These are phyloP conservation scores for Halcyon malimbica DNA, from an alignment of 2,113 vertebrate species.

Conservation along the genomic window DNA sequence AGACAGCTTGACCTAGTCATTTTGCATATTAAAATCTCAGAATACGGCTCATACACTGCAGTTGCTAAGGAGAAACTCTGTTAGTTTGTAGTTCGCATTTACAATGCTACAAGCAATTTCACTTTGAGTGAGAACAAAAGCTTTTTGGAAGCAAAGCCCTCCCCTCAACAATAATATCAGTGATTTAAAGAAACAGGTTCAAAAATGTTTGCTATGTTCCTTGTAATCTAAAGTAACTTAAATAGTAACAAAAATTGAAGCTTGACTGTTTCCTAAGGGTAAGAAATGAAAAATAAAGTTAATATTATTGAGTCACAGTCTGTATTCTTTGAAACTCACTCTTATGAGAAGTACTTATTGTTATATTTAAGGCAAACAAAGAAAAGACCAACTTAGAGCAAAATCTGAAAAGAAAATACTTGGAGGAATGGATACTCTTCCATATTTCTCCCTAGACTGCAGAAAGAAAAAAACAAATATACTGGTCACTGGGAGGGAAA, in stretches of 20 bases:
- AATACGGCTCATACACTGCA: not conserved
- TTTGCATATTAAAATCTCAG: slow-evolving; percentile 55
- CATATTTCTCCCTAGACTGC: not conserved
- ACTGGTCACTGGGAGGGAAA: not conserved
- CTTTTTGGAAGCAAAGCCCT: not conserved
- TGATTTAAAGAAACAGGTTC: not conserved
- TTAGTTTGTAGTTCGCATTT: not conserved
- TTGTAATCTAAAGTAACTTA: not conserved
- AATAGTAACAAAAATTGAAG: not conserved
- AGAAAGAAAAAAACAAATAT: not conserved
- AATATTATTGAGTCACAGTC: not conserved
- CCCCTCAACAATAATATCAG: not conserved
- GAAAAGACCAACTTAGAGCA: not conserved
- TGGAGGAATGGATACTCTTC: not conserved
- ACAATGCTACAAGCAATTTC: not conserved
- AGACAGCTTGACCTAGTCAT: slow-evolving; percentile 62
- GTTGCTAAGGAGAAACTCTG: not conserved
- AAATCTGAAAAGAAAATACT: not conserved
- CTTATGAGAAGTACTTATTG: not conserved
- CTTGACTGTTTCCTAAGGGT: not conserved
- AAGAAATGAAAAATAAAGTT: not conserved
- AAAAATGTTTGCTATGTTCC: not conserved
- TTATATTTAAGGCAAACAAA: not conserved
- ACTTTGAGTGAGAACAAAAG: not conserved
- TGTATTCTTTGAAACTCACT: not conserved